Conservation (phyloP, 2,113 vertebrate species). For the Corythornis madagascariensis region DNA sequence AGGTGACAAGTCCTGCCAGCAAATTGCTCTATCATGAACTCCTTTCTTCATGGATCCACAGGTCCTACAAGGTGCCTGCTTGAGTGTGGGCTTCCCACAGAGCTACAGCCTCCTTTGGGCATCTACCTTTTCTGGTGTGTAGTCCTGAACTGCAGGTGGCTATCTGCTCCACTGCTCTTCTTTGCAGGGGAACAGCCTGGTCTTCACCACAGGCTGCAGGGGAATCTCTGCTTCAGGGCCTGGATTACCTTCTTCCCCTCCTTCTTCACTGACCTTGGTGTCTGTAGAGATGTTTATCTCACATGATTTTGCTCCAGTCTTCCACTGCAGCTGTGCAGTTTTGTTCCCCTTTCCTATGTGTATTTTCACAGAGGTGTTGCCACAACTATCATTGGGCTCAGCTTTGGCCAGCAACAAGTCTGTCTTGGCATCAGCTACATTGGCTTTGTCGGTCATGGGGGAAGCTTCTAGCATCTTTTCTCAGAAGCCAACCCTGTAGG, state of each 20-base stretch:
- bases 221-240: neutral
- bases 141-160: neutral
- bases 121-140: neutral
- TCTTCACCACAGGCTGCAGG: neutral
- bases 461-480: neutral
- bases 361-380: neutral
- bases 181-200: neutral
- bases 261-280: neutral
- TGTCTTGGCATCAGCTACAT: neutral
- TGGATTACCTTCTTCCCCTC: neutral
- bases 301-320: neutral
- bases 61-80: neutral
- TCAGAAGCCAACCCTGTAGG: neutral
- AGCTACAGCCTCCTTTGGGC: neutral
- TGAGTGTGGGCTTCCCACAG: neutral
- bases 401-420: neutral
- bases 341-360: neutral
- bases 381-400: too few relatives aligned
- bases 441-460: neutral
- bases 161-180: neutral
- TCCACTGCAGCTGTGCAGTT: neutral
- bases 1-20: neutral
- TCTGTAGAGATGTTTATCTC: neutral
- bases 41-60: too few relatives aligned
- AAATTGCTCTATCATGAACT: neutral